Base-by-base conservation (phyloP, 1,140 invertebrate species). In the Brachionus asplanchnoidis region DNA sequence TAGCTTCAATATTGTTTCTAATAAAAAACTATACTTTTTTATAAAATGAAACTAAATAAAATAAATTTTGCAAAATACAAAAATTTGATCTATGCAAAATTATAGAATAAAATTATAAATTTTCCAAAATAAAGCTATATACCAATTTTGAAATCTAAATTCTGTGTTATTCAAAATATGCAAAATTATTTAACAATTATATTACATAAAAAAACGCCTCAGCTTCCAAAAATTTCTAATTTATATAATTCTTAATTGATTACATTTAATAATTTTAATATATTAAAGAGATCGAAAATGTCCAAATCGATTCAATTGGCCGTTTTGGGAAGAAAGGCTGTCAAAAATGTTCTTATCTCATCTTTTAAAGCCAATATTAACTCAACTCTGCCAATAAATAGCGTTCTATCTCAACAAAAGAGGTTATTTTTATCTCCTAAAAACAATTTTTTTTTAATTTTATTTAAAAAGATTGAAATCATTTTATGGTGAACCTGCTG, bases 271-370 rank as follows among this genome's bases (percentile, higher is more conserved):
- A 20, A 60, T 60, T 60, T 60, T 60, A 8, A 60, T 60, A 5
- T 23, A 20, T 60, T 17, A 60, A 26, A 20, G 2, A 42, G 40
- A n/a, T 42, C 42, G 26, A 77, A 46, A 77, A 77, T 77, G 73
- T 77, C 73, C n/a, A 77, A 77, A 77, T 50, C 73, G 46, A 77
- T 77, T 50, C 73, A 77, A 77, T 77, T 77, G 73, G 73, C 44
- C 11, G 1, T 50, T 50, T 77, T 77, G 73, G 73, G 73, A 20
- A 77, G 26, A 77, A 77, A 77, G 9, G 73, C 73, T 77, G 23
- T 46, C 20, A 77, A 50, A 77, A 77, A 50, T 50, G 20, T 77
- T 28, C n/a, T 77, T 7, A 77, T 53, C 26, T 77, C 73, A 9
- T 77, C 73, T 9, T 26, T 77, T 42, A 40, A 40, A 46, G 26